Conservation (phyloP, 2,113 vertebrate species). For the Platysternon megacephalum region DNA sequence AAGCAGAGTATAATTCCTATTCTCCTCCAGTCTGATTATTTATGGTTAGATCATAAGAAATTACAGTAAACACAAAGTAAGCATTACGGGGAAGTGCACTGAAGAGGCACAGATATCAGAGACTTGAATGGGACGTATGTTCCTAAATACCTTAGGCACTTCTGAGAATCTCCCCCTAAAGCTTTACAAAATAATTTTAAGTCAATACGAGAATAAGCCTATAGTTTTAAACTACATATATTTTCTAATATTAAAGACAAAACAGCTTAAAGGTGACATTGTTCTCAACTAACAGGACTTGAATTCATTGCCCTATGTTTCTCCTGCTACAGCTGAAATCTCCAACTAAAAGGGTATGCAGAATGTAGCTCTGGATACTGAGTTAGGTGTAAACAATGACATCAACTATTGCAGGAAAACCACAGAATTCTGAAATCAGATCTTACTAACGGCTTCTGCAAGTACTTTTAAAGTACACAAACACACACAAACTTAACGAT, state of each 20-base stretch:
- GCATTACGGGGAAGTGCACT: not conserved
- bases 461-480: not conserved
- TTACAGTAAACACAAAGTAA: not conserved
- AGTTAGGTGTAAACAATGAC: not conserved
- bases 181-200: not conserved
- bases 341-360: constrained; percentile 1
- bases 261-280: not conserved
- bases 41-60: not conserved
- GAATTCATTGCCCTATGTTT: not conserved
- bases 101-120: not conserved
- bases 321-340: not conserved
- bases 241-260: not conserved
- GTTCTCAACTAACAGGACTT: not conserved
- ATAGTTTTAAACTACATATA: not conserved
- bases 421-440: not conserved
- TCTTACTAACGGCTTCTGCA: not conserved
- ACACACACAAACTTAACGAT: not conserved
- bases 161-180: not conserved
- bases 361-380: constrained; percentile 8
- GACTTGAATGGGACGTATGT: not conserved
- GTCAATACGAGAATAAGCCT: not conserved
- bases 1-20: not conserved
- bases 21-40: rapidly evolving
- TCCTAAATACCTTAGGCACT: not conserved
- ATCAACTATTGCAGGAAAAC: not conserved